Evolutionary conservation across 2,113 vertebrate species (phyloP).

Genomic region (Leucopsar rothschildi): DNA sequence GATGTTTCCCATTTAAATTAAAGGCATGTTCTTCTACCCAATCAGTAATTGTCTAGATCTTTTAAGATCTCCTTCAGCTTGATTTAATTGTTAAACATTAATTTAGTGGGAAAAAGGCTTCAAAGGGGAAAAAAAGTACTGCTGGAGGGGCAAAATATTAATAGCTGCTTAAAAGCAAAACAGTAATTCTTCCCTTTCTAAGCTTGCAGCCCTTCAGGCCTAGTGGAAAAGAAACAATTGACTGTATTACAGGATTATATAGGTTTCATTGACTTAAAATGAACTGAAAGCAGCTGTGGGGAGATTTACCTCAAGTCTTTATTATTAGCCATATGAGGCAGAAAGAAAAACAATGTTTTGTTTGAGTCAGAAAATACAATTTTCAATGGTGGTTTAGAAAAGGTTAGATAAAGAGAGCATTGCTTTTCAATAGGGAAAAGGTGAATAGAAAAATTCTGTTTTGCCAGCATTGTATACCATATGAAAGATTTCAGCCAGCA

Average conservation of each 20-base stretch:
- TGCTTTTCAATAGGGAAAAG: slow-evolving; percentile 54
- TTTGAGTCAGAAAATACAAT: slow-evolving; percentile 74
- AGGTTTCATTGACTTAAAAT: slow-evolving; percentile 95
- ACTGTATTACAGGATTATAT: slow-evolving; percentile 90
- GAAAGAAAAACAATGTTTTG: slow-evolving; percentile 87
- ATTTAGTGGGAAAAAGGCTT: slow-evolving; percentile 79
- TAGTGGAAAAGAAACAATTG: slow-evolving; percentile 83
- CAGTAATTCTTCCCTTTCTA: slow-evolving; percentile 87
- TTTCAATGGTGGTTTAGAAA: slow-evolving; percentile 80
- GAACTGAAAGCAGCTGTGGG: slow-evolving; percentile 92
- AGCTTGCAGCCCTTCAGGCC: slow-evolving; percentile 84
- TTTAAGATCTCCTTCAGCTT: slow-evolving; percentile 80
- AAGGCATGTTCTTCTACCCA: slow-evolving; percentile 77
- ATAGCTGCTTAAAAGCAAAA: slow-evolving; percentile 81
- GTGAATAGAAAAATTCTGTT: slow-evolving; percentile 63
- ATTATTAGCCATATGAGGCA: slow-evolving; percentile 87
- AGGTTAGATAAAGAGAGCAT: slow-evolving; percentile 47
- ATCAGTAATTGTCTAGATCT: slow-evolving; percentile 82
- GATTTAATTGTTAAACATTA: slow-evolving; percentile 86
- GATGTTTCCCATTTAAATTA: slow-evolving; percentile 86
- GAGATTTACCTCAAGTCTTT: slow-evolving; percentile 93
- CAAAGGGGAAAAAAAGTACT: slow-evolving; percentile 70
- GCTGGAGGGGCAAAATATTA: slow-evolving; percentile 80
- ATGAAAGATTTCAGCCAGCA: slow-evolving; percentile 22
- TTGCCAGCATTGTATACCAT: slow-evolving; percentile 39